These are phyloP conservation scores for Drosophila kohkoa DNA, from an alignment of 1,140 invertebrate species.

Conservation along the genomic window DNA sequence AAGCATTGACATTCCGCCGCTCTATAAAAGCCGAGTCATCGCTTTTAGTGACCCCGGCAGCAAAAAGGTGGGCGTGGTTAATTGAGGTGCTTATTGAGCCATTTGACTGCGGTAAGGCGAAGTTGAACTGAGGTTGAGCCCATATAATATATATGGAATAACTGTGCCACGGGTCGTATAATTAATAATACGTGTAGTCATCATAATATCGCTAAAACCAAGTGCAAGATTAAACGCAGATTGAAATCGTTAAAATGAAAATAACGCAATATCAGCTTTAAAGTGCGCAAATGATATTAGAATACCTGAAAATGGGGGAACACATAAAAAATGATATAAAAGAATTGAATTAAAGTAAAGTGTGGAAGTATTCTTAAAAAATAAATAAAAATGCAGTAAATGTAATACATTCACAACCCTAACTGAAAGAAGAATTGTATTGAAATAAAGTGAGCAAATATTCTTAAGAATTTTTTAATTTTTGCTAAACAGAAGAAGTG, in stretches of 20 bases:
- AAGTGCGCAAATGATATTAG: neutral
- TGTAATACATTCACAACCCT: no score
- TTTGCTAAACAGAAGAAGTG: no score
- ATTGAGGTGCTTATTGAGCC: constrained; percentile 42
- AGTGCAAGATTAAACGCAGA: constrained; percentile 13
- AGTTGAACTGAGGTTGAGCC: neutral
- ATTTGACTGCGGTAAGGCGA: constrained; percentile 1
- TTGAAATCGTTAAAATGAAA: neutral
- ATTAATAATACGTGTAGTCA: constrained; percentile 28
- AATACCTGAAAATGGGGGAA: neutral
- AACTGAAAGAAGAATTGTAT: no score
- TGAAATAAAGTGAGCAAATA: no score
- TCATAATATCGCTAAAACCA: constrained; percentile 12
- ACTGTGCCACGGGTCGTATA: constrained; percentile 8
- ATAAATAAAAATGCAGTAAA: no score
- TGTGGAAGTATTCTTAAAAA: no score
- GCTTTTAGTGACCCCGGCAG: constrained; percentile 6
- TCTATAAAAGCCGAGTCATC: constrained; percentile 12
- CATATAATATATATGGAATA: constrained; percentile 20
- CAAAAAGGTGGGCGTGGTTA: constrained; percentile 29
- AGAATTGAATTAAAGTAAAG: no score
- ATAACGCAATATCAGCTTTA: neutral
- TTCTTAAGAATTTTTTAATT: no score
- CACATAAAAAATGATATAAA: neutral
- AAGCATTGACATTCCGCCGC: constrained; percentile 5